These are phyloP conservation scores for Gallinago media DNA, from an alignment of 2,113 vertebrate genomes.

Conservation along the genomic window DNA sequence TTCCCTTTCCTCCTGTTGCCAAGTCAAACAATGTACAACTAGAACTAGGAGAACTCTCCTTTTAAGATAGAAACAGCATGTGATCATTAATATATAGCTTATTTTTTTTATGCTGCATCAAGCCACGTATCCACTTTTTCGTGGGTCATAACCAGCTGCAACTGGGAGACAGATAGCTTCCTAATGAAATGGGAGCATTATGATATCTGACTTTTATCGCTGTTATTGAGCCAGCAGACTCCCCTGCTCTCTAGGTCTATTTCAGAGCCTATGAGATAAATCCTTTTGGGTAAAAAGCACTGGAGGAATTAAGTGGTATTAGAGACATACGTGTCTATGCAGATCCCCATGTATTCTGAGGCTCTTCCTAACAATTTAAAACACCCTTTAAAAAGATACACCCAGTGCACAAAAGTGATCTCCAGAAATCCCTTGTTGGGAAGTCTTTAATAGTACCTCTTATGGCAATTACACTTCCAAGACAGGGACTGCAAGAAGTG, in stretches of 20 bases:
- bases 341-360: not conserved
- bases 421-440: not conserved
- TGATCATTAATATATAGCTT: not conserved
- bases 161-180: not conserved
- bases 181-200: constrained; percentile 20
- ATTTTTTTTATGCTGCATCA: not conserved
- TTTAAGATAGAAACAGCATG: not conserved
- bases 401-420: not conserved
- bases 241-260: not conserved
- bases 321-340: not conserved
- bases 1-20: not conserved
- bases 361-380: not conserved
- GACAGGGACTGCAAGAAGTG: not conserved
- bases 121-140: not conserved
- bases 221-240: not conserved
- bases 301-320: not conserved
- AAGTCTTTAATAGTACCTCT: not conserved
- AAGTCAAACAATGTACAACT: not conserved
- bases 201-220: not conserved
- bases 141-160: not conserved
- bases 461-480: not conserved
- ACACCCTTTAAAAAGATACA: not conserved
- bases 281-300: not conserved
- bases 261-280: not conserved
- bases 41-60: not conserved